Evolutionary conservation across 2,113 vertebrate genomes (phyloP).

Genomic region (Furnarius figulus): DNA sequence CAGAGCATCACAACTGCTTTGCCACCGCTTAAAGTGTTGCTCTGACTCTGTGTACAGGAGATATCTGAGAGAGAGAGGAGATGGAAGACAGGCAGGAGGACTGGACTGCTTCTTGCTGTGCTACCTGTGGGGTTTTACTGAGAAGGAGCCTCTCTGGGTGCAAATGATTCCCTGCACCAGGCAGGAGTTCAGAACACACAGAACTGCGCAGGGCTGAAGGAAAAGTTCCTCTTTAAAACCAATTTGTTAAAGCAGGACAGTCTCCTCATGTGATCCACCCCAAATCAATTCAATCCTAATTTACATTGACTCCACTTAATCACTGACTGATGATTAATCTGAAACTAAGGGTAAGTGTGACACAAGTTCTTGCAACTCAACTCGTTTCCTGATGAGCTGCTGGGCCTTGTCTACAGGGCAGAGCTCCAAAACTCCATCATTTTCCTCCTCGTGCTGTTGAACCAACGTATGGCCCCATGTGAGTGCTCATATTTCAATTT

Average conservation of each 20-base stretch:
- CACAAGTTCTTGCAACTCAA: neutral
- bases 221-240: conserved; percentile 13
- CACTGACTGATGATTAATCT: conserved; percentile 30
- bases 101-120: fast-evolving
- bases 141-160: neutral
- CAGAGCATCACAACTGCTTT: neutral
- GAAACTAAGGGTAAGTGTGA: conserved; percentile 12
- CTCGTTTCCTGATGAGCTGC: neutral
- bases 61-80: neutral
- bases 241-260: neutral
- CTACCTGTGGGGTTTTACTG: neutral
- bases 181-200: neutral
- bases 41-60: neutral
- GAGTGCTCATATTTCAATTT: neutral
- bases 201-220: neutral
- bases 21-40: neutral
- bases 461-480: fast-evolving
- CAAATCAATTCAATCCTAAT: conserved; percentile 34
- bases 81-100: neutral
- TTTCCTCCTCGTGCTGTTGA: neutral
- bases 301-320: conserved; percentile 25
- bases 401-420: neutral
- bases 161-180: neutral
- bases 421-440: neutral
- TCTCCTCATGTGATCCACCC: neutral